These are phyloP conservation scores for Bedellia somnulentella DNA, from an alignment of 2,888 invertebrate species.

Conservation along the genomic window DNA sequence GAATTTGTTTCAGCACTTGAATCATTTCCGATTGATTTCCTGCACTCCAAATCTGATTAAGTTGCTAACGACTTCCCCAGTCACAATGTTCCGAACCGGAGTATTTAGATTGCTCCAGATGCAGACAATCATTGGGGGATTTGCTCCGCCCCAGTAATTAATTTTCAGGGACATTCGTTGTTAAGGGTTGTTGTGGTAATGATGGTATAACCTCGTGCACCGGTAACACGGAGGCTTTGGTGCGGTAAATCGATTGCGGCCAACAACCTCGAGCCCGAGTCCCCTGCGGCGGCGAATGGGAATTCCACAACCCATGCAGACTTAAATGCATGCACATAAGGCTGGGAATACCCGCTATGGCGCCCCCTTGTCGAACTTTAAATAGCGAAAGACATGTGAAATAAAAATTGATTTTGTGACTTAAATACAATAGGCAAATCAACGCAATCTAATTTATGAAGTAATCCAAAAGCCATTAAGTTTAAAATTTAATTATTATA, in stretches of 20 bases:
- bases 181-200: constrained; percentile 23
- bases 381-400: no score
- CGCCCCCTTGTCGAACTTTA: constrained; percentile 28
- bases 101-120: background rate
- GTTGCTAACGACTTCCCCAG: no score
- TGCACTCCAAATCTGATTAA: constrained; percentile 26
- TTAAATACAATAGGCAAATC: no score
- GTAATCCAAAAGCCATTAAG: no score
- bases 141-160: no score
- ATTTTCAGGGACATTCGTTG: background rate
- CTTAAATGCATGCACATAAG: constrained; percentile 22
- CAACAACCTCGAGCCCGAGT: constrained; percentile 44
- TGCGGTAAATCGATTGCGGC: constrained; percentile 50
- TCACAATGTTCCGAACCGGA: constrained; percentile 6
- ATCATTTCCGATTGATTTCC: constrained; percentile 57
- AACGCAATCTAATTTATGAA: no score
- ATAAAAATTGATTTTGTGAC: no score
- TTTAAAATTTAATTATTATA: no score
- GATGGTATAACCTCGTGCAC: constrained; percentile 42
- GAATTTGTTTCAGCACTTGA: constrained; percentile 53
- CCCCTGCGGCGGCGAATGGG: constrained; percentile 49
- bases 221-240: constrained; percentile 28
- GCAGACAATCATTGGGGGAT: no score
- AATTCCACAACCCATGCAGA: constrained; percentile 40
- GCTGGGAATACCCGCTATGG: constrained; percentile 39